Conservation (phyloP, 2,888 invertebrate genomes). For the Anaspis maculata region DNA sequence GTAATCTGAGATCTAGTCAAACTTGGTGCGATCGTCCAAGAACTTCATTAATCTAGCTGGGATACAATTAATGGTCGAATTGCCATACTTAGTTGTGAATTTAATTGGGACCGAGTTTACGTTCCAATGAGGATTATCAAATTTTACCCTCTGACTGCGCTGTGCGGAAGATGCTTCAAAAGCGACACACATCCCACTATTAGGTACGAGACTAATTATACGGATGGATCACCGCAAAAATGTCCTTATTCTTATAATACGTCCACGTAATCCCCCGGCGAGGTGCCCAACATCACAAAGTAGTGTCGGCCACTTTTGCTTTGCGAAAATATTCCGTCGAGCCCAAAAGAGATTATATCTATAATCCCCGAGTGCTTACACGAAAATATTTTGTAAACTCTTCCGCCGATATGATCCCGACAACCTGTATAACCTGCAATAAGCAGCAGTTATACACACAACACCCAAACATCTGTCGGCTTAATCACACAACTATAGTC, state of each 20-base stretch:
- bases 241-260: too few relatives aligned
- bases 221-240: slow-evolving; percentile 6
- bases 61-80: slow-evolving; percentile 40
- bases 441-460: too few relatives aligned
- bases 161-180: too few relatives aligned
- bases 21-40: slow-evolving; percentile 34
- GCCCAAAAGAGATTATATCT: slow-evolving; percentile 5
- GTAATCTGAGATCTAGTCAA: slow-evolving; percentile 36
- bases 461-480: too few relatives aligned
- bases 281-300: slow-evolving; percentile 12
- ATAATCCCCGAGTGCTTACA: slow-evolving; percentile 4
- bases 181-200: too few relatives aligned
- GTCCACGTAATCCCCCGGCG: slow-evolving; percentile 6
- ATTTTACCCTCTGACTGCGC: slow-evolving; percentile 22
- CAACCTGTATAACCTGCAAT: too few relatives aligned
- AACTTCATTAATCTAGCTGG: slow-evolving; percentile 40
- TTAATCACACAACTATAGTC: too few relatives aligned
- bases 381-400: slow-evolving; percentile 10
- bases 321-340: slow-evolving; percentile 8
- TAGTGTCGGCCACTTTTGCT: slow-evolving; percentile 13
- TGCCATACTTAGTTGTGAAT: slow-evolving; percentile 33
- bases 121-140: slow-evolving; percentile 34
- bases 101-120: slow-evolving; percentile 34
- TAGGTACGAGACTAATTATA: too few relatives aligned
- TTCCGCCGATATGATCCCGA: slow-evolving; percentile 9